Conservation (phyloP, 2,888 invertebrate genomes). For the Slavum lentiscoides region DNA sequence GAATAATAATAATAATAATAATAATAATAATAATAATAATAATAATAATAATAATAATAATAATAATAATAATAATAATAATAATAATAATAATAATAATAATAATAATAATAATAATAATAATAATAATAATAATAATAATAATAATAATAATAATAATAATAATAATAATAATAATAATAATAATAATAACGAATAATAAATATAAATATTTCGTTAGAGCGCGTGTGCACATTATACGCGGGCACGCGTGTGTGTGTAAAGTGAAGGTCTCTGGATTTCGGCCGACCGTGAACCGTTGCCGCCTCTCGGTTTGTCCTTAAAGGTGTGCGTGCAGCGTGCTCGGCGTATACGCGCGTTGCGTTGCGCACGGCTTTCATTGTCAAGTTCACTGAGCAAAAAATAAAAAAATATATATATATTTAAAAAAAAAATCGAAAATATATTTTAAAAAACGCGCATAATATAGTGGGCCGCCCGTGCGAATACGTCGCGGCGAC, state of each 20-base stretch:
- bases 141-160: background rate
- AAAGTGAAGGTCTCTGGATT: constrained; percentile 34
- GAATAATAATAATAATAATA: too few relatives aligned
- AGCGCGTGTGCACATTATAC: background rate
- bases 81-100: background rate
- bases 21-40: background rate
- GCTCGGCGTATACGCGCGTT: background rate
- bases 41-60: too few relatives aligned
- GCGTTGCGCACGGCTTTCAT: constrained; percentile 5
- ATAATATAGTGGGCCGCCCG: background rate
- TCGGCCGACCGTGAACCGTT: constrained; percentile 40
- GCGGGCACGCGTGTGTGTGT: background rate
- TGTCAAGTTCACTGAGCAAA: constrained; percentile 1
- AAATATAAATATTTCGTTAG: background rate
- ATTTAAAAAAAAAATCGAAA: too few relatives aligned
- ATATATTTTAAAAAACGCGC: too few relatives aligned
- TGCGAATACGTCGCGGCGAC: background rate
- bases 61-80: background rate
- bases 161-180: too few relatives aligned
- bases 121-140: background rate
- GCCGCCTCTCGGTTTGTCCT: constrained; percentile 26
- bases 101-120: too few relatives aligned
- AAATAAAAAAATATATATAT: too few relatives aligned
- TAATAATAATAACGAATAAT: background rate
- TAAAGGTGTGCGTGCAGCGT: constrained; percentile 25